Conservation (phyloP, 2,113 vertebrate species). For the Oryzias woworae region DNA sequence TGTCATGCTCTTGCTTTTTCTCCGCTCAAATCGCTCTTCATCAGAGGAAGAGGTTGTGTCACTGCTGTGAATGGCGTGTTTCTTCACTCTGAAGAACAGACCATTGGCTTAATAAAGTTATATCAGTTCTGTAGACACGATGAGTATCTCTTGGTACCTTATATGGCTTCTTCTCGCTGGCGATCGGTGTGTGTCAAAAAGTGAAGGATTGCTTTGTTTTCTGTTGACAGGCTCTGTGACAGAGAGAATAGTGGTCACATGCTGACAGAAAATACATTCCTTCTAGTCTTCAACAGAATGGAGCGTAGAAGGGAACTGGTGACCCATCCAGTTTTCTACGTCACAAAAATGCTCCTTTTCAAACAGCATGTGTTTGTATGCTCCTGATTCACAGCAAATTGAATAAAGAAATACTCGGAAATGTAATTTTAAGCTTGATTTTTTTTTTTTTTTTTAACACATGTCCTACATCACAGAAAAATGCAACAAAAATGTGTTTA, state of each 20-base stretch:
- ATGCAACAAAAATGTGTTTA: no score
- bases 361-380: no score
- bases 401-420: no score
- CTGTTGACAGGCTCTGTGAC: conserved; percentile 92
- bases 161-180: conserved; percentile 99
- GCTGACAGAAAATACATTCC: no score
- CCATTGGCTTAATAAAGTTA: not conserved
- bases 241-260: conserved; percentile 22
- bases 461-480: no score
- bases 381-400: no score
- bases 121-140: not conserved
- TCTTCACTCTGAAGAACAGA: conserved; percentile 87
- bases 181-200: conserved; percentile 97
- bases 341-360: no score
- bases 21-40: conserved; percentile 96
- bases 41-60: conserved; percentile 97
- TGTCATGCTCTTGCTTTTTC: conserved; percentile 98
- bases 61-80: conserved; percentile 98
- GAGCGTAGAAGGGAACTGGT: no score
- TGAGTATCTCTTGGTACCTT: conserved; percentile 74
- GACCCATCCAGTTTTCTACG: no score
- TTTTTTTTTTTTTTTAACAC: no score
- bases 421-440: no score
- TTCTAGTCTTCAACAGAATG: no score
- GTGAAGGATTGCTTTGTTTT: conserved; percentile 91